Conservation (phyloP, 2,888 invertebrate genomes). For the Diarsia mendica region DNA sequence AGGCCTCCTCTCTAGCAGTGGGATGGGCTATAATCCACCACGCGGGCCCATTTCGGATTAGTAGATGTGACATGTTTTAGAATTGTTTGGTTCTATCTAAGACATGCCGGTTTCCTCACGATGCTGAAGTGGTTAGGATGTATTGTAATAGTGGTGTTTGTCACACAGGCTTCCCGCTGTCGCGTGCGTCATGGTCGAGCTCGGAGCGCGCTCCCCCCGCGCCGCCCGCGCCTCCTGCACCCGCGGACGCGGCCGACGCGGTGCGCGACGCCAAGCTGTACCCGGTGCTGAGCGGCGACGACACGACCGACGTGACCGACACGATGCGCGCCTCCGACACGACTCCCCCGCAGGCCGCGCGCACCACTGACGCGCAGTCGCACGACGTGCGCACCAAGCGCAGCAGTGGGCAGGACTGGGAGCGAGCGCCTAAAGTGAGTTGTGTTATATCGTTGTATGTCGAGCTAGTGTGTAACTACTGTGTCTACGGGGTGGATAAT, state of each 20-base stretch:
- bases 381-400: conserved; percentile 76
- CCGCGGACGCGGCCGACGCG: conserved; percentile 62
- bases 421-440: conserved; percentile 78
- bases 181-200: conserved; percentile 50
- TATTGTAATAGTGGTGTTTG: not conserved
- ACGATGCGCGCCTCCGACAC: conserved; percentile 55
- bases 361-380: conserved; percentile 73
- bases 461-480: not conserved
- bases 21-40: too few species aligned
- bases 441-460: not conserved
- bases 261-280: conserved; percentile 38
- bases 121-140: not conserved
- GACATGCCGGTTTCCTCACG: too few species aligned
- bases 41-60: too few species aligned
- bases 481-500: not conserved
- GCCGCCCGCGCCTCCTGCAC: conserved; percentile 52
- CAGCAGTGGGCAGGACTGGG: conserved; percentile 80
- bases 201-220: conserved; percentile 43
- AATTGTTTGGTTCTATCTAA: too few species aligned
- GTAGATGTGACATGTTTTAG: too few species aligned
- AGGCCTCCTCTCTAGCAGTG: too few species aligned
- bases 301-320: conserved; percentile 64
- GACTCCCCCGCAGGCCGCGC: conserved; percentile 61
- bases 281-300: conserved; percentile 68
- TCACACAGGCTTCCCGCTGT: conserved; percentile 44